phyloP scores from a whole-genome alignment of 1,140 invertebrate genomes.

The Temnothorax nylanderi region DNA sequence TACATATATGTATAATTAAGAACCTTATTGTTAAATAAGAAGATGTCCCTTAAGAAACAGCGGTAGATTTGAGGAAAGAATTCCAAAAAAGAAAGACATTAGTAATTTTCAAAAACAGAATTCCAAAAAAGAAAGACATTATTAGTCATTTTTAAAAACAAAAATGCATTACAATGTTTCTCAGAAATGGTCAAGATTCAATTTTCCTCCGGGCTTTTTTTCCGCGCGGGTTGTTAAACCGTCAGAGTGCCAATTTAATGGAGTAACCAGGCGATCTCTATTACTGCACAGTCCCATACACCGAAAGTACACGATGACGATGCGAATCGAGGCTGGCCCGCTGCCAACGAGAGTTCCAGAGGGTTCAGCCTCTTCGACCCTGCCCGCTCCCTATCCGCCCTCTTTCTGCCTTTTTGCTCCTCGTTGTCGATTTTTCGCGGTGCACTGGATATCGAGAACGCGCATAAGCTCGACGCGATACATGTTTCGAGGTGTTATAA shows the following conservation, averaged over 20 bases:
- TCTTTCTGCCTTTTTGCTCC: slow-evolving; percentile 36
- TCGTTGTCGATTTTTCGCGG: slow-evolving; percentile 53
- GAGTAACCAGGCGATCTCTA: slow-evolving; percentile 62
- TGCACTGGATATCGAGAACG: slow-evolving; percentile 48
- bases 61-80: neutral
- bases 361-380: slow-evolving; percentile 62
- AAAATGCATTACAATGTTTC: neutral
- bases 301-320: slow-evolving; percentile 67
- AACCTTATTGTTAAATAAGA: neutral
- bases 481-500: neutral
- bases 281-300: slow-evolving; percentile 47
- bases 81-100: neutral
- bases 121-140: too few species aligned
- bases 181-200: neutral
- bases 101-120: neutral
- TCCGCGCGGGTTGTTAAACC: slow-evolving; percentile 31
- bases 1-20: neutral
- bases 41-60: neutral
- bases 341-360: slow-evolving; percentile 62
- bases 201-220: slow-evolving; percentile 13
- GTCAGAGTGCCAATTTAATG: slow-evolving; percentile 57
- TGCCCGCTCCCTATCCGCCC: slow-evolving; percentile 3
- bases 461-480: neutral
- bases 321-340: slow-evolving; percentile 63
- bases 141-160: neutral